Evolutionary conservation across 2,113 vertebrate genomes (phyloP), one percentile per base, ranked within the genome.

Genomic region (Orycteropus afer): DNA sequence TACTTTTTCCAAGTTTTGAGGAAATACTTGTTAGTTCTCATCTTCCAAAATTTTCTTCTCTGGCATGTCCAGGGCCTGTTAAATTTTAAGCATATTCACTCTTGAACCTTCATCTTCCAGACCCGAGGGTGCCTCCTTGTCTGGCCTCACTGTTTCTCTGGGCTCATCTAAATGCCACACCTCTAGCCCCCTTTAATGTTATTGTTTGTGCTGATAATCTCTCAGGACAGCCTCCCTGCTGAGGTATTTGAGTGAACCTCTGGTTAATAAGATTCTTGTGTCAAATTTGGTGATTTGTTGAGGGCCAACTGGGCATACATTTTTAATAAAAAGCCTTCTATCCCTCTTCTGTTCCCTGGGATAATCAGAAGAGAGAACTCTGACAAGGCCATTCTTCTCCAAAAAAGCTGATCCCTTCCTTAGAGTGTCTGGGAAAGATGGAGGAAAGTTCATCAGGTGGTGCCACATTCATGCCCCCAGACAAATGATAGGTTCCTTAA

Each of bases 151-250:
- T 20, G 59, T 53, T 85, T 76, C 69, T 93, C 71, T 34, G 49
- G 34, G 80, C 23, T 77, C 77, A 47, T 93, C 45, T 37, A 78
- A 92, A 95, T 67, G 78, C 40, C 42, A 67, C 73, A 4, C 12
- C 14, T 93, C 81, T 20, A 40, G 67, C 47, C 79, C 47, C 82
- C 63, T 63, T 93, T 89, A 95, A 18, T 93, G 79, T 86, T 69
- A 81, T 67, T 74, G 73, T 96, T 90, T 92, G 91, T 96, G 93
- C 65, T 82, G n/a, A 49, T 78, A 85, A 73, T 65, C 86, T 89
- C 79, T 90, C 81, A 20, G 42, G 59, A 76, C 89, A 79, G 78
- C 71, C 67, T 79, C 51, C 57, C 81, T 49, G 14, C 42, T 73
- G 95, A 59, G 89, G 61, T 37, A 14, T 59, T 51, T 14, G 61